Evolutionary conservation across 2,888 invertebrate genomes (phyloP).

Genomic region (Drosophila neotestacea): DNA sequence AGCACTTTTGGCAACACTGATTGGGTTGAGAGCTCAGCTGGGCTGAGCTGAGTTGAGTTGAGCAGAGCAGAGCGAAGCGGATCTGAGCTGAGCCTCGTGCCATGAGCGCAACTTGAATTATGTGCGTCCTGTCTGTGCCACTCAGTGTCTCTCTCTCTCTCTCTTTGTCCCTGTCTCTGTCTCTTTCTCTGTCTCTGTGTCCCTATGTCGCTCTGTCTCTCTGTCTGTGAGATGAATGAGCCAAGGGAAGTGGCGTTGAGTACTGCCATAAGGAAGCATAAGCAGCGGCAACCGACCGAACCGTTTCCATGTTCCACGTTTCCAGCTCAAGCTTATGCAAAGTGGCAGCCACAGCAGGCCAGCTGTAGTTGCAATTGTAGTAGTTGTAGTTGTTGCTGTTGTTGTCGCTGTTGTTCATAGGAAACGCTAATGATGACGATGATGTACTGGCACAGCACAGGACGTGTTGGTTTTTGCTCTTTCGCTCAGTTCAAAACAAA

Average conservation of each 20-base stretch:
- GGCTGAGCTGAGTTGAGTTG: slow-evolving; percentile 5
- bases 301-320: slow-evolving; percentile 36
- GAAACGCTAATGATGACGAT: slow-evolving; percentile 79
- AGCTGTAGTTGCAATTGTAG: slow-evolving; percentile 18
- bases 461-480: slow-evolving; percentile 76
- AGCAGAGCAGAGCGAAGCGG: slow-evolving; percentile 3
- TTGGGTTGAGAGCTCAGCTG: slow-evolving; percentile 13
- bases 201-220: slow-evolving; percentile 26
- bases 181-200: slow-evolving; percentile 20
- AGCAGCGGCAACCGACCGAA: slow-evolving; percentile 59
- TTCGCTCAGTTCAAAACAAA: slow-evolving; percentile 67
- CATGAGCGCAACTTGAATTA: slow-evolving; percentile 74
- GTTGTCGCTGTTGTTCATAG: slow-evolving; percentile 43
- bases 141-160: slow-evolving; percentile 18
- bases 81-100: slow-evolving; percentile 56
- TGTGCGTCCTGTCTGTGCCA: slow-evolving; percentile 65
- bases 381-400: slow-evolving; percentile 24
- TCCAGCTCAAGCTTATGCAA: slow-evolving; percentile 67
- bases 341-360: slow-evolving; percentile 52
- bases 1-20: not conserved
- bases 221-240: slow-evolving; percentile 70
- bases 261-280: slow-evolving; percentile 75
- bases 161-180: slow-evolving; percentile 9
- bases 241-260: slow-evolving; percentile 76
- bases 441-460: slow-evolving; percentile 74